Evolutionary conservation across 2,888 invertebrate genomes (phyloP).

Genomic region (Nephrotoma flavescens): DNA sequence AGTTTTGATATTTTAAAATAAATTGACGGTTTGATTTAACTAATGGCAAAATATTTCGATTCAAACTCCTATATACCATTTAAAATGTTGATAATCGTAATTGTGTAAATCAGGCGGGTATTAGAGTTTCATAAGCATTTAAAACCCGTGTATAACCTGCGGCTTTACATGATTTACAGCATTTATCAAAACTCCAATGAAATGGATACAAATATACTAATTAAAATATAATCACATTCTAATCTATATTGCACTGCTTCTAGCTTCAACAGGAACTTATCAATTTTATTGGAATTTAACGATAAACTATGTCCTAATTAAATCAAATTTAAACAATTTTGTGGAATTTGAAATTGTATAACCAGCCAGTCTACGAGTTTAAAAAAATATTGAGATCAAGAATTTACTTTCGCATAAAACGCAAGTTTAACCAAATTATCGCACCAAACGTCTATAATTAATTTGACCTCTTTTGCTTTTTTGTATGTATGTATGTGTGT

Average conservation of each 20-base stretch:
- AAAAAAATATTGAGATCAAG: neutral
- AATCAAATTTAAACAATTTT: neutral
- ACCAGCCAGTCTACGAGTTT: neutral
- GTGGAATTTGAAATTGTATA: neutral
- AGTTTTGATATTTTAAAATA: no score
- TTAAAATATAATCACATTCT: neutral
- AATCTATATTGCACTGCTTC: neutral
- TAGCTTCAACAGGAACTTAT: neutral
- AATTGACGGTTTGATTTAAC: no score
- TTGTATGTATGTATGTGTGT: neutral
- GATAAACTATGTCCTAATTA: neutral
- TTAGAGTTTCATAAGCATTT: no score
- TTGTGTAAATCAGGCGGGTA: no score
- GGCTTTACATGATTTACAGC: neutral
- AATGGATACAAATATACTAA: neutral
- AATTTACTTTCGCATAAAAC: neutral
- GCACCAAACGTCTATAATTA: neutral
- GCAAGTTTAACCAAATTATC: neutral
- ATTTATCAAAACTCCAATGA: neutral
- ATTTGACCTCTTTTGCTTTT: neutral
- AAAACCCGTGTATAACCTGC: no score
- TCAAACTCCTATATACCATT: no score
- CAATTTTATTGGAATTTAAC: neutral
- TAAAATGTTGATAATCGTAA: no score
- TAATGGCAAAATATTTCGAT: no score